Percentiles rank a stretch among this genome's conserved stretches.
phyloP scores from a whole-genome alignment of 2,113 vertebrate species.

The Chamaea fasciata region DNA sequence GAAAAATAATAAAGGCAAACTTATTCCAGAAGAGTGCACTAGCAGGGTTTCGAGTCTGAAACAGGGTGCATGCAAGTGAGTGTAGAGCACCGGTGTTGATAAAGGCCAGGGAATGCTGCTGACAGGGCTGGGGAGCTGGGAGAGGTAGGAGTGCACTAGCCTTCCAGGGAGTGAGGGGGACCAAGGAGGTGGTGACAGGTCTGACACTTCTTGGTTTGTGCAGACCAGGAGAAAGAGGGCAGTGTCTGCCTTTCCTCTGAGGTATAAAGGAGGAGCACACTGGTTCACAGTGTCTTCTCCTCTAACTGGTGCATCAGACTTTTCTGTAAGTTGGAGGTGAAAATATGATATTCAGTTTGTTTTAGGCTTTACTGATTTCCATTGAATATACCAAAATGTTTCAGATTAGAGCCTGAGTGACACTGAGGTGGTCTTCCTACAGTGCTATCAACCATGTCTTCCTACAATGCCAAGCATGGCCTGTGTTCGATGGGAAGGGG shows the following conservation, averaged over 20 bases:
- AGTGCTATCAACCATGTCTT: not conserved
- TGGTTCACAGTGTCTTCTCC: not conserved
- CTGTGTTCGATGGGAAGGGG: not conserved
- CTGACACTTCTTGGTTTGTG: not conserved
- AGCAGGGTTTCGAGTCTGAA: not conserved
- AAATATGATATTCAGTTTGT: not conserved
- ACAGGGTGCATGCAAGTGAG: not conserved
- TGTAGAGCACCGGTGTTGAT: not conserved
- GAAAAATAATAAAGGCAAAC: not conserved
- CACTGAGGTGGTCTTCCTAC: not conserved
- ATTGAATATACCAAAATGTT: not conserved
- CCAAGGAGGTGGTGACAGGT: not conserved
- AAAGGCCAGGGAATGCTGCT: not conserved
- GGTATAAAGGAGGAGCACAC: not conserved
- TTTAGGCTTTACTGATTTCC: not conserved
- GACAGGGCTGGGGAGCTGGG: not conserved
- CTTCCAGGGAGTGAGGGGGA: rapidly evolving
- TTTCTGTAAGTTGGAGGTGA: not conserved
- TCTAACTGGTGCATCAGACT: rapidly evolving
- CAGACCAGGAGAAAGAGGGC: not conserved
- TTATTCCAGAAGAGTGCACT: not conserved
- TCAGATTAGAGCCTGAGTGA: not conserved
- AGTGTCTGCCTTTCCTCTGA: not conserved
- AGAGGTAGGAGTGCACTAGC: not conserved
- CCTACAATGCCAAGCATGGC: not conserved